phyloP scores from a whole-genome alignment of 2,797 vertebrate species.

The Anguilla obscura region DNA sequence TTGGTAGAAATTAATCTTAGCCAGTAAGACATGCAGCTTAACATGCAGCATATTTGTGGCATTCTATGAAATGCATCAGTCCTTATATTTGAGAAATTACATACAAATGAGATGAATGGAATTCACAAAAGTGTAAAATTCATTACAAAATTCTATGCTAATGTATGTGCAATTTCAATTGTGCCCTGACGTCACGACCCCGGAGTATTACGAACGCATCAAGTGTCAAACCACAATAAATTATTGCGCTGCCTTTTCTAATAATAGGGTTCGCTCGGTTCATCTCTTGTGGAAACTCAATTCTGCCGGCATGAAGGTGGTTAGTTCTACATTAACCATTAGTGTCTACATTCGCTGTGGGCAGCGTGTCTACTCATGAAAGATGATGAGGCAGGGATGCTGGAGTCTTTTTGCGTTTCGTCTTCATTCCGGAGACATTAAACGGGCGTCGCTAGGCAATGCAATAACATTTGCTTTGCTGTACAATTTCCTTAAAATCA shows the following conservation, averaged over 20 bases:
- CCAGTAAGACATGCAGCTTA: background rate
- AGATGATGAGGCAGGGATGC: background rate
- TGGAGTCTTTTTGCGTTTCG: background rate
- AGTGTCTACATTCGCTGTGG: background rate
- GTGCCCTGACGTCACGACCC: slow-evolving; percentile 33
- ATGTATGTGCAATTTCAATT: slow-evolving; percentile 45
- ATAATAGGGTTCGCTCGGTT: slow-evolving; percentile 25
- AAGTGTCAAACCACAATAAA: slow-evolving; percentile 26
- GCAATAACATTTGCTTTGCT: background rate
- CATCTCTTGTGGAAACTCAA: slow-evolving; percentile 7
- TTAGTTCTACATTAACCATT: slow-evolving; percentile 6
- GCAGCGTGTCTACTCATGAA: background rate
- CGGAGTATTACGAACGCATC: slow-evolving; percentile 40
- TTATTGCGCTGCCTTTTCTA: slow-evolving; percentile 19
- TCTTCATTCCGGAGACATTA: slow-evolving; percentile 11
- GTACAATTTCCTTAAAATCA: background rate
- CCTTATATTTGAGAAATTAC: background rate
- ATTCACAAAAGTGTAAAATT: background rate
- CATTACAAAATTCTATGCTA: slow-evolving; percentile 34
- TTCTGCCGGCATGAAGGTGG: background rate
- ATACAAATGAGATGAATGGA: slow-evolving; percentile 4
- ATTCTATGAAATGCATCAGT: background rate
- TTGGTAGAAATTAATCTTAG: background rate
- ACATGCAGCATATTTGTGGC: background rate
- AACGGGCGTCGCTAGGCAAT: background rate